A percentile compares a stretch with the other conserved stretches of the same genome.
These are phyloP conservation scores for Palythoa grandis DNA, from an alignment of 92 coral and sea anemone species.

Conservation along the genomic window DNA sequence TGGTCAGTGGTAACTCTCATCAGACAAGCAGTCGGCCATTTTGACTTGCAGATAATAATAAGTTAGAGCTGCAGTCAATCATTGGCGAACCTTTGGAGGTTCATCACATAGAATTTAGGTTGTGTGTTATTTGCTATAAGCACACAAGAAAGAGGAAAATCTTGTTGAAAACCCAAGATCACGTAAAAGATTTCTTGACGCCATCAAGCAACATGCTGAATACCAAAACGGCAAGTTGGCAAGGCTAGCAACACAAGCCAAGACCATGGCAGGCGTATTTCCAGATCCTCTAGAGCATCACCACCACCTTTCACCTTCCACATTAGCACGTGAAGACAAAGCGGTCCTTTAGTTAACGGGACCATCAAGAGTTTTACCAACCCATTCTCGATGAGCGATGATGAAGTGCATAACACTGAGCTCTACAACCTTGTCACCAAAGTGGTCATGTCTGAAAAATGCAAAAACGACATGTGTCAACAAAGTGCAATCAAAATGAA, in stretches of 20 bases:
- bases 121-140: constrained; percentile 38
- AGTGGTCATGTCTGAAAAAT: background rate
- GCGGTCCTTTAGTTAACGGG: background rate
- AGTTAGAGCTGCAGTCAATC: constrained; percentile 7
- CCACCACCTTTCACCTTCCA: background rate
- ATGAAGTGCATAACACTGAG: background rate
- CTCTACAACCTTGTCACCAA: constrained; percentile 7
- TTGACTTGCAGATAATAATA: constrained; percentile 43
- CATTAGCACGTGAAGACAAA: background rate
- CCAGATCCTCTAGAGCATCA: background rate
- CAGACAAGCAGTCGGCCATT: constrained; percentile 34
- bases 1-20: constrained; percentile 39
- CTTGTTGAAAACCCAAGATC: constrained; percentile 38
- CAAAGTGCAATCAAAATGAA: background rate
- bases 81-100: background rate
- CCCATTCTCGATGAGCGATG: background rate
- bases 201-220: constrained; percentile 16
- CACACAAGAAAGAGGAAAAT: constrained; percentile 9
- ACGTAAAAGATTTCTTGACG: constrained; percentile 29
- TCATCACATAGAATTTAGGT: constrained; percentile 19
- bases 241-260: constrained; percentile 61
- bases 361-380: background rate
- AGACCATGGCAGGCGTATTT: constrained; percentile 54
- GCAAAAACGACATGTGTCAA: background rate
- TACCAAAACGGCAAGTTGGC: constrained; percentile 38